These are phyloP conservation scores for Notospermus geniculatus DNA, from an alignment of 1,140 invertebrate genomes.

Conservation along the genomic window DNA sequence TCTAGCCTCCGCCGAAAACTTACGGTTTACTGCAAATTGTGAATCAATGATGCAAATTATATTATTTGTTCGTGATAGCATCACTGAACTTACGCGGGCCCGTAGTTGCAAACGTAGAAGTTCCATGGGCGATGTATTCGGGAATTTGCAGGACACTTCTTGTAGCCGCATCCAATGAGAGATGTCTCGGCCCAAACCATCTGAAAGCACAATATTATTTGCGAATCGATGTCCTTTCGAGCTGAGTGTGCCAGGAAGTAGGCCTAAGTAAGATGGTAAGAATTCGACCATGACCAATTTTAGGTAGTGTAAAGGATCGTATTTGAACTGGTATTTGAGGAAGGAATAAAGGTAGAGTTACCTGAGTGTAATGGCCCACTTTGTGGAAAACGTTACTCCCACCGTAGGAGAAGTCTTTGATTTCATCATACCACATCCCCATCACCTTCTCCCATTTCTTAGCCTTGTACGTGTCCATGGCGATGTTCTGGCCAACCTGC, in stretches of 20 bases:
- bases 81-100: constrained; percentile 23
- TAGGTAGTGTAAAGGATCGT: too few relatives aligned
- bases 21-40: too few relatives aligned
- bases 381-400: constrained; percentile 15
- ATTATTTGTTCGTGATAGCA: too few relatives aligned
- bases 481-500: constrained; percentile 32
- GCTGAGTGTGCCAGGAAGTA: too few relatives aligned
- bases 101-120: constrained; percentile 32
- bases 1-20: too few relatives aligned
- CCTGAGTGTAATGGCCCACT: constrained; percentile 37
- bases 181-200: constrained; percentile 25
- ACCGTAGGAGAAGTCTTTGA: constrained; percentile 23
- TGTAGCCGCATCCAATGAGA: constrained; percentile 26
- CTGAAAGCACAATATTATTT: constrained; percentile 15
- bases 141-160: constrained; percentile 11
- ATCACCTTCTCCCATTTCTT: constrained; percentile 23
- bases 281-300: too few relatives aligned
- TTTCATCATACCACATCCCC: constrained; percentile 26
- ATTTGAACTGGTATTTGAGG: too few relatives aligned
- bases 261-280: too few relatives aligned
- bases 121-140: neutral
- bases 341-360: too few relatives aligned
- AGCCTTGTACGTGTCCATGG: neutral
- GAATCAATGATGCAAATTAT: too few relatives aligned
- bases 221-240: constrained; percentile 1